A percentile compares a stretch with the other conserved stretches of the same genome.
These are phyloP conservation scores for Opisthocomus hoazin DNA, from an alignment of 2,113 vertebrate species.

Conservation along the genomic window DNA sequence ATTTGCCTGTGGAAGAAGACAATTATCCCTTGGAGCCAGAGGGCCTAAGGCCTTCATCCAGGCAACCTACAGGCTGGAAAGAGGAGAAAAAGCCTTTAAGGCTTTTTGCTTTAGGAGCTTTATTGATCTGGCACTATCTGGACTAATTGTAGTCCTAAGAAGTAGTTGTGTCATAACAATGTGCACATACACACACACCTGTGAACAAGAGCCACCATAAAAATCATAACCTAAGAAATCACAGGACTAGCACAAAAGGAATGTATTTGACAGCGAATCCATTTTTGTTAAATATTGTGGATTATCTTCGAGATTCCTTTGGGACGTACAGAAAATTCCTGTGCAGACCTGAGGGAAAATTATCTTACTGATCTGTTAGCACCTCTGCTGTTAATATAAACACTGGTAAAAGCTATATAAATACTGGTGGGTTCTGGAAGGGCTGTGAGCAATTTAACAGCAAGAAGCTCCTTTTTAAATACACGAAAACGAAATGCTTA, in stretches of 20 bases:
- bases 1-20: neutral
- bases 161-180: neutral
- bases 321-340: neutral
- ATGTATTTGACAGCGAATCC: neutral
- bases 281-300: neutral
- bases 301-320: neutral
- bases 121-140: neutral
- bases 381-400: slow-evolving; percentile 25
- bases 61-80: neutral
- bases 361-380: slow-evolving; percentile 27
- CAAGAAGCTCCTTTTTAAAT: slow-evolving; percentile 21
- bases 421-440: neutral
- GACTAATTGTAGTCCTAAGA: neutral
- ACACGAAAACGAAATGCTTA: neutral
- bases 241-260: neutral
- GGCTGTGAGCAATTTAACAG: slow-evolving; percentile 5
- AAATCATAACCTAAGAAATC: neutral
- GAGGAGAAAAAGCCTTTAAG: neutral
- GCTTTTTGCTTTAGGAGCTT: neutral
- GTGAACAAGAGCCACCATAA: neutral
- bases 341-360: neutral
- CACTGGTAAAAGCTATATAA: slow-evolving; percentile 22
- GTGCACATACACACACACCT: fast-evolving
- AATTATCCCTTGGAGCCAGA: neutral
- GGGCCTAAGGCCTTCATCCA: neutral